Evolutionary conservation across 2,113 vertebrate genomes (phyloP).

Genomic region (Nycticryphes semicollaris): DNA sequence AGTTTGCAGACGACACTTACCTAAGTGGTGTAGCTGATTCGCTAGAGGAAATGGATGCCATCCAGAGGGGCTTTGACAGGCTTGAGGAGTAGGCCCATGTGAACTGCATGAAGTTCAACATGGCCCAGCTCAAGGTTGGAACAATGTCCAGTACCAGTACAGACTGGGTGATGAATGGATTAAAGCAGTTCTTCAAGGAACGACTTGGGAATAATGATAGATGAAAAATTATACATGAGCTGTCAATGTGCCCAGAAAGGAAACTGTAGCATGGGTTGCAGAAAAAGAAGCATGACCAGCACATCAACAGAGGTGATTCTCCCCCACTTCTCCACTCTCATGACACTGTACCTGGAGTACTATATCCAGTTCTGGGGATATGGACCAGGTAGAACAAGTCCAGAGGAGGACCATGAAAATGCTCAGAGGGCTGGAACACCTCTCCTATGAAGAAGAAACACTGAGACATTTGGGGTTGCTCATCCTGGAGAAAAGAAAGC

Average conservation of each 20-base stretch:
- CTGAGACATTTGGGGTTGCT: not conserved
- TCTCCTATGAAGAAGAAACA: not conserved
- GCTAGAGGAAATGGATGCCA: not conserved
- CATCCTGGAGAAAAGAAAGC: not conserved
- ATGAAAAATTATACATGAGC: not conserved
- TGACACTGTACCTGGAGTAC: not conserved
- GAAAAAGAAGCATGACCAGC: not conserved
- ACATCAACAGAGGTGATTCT: not conserved
- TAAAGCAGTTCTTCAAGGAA: not conserved
- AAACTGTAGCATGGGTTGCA: not conserved
- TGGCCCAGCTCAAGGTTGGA: not conserved
- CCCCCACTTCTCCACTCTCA: not conserved
- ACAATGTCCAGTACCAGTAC: not conserved
- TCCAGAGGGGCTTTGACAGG: not conserved
- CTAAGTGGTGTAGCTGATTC: not conserved
- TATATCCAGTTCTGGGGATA: not conserved
- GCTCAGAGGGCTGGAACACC: not conserved
- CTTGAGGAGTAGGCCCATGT: not conserved
- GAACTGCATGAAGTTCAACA: not conserved
- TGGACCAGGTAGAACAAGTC: fast-evolving
- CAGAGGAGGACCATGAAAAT: not conserved
- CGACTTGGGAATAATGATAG: not conserved
- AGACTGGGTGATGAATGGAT: not conserved
- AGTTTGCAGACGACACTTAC: not conserved
- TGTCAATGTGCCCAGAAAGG: not conserved